phyloP scores from a whole-genome alignment of 2,113 vertebrate species.

The Coryphaenoides rupestris region DNA sequence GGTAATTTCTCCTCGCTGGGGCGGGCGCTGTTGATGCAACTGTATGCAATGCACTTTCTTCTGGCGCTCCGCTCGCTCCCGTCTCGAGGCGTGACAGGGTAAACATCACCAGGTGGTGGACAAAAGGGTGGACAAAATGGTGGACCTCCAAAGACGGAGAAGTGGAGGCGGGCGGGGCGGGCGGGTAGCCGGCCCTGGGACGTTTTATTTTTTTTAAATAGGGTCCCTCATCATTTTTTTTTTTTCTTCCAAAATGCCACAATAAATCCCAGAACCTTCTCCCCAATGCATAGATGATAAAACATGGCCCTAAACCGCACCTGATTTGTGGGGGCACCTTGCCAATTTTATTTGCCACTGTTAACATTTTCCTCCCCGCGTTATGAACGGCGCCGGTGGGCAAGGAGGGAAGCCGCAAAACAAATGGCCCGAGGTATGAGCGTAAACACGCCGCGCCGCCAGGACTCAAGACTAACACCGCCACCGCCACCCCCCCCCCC shows the following conservation, averaged over 20 bases:
- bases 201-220: conserved; percentile 35
- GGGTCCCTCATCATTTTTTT: conserved; percentile 73
- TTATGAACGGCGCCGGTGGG: conserved; percentile 78
- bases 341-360: conserved; percentile 81
- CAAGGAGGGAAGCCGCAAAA: conserved; percentile 72
- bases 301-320: conserved; percentile 77
- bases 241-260: conserved; percentile 80
- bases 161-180: conserved; percentile 31
- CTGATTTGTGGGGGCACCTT: conserved; percentile 83
- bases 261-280: conserved; percentile 73
- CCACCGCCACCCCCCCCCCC: conserved; percentile 32
- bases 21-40: conserved; percentile 65
- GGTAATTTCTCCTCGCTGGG: conserved; percentile 60
- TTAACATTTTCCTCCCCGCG: conserved; percentile 82
- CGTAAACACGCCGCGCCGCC: conserved; percentile 66
- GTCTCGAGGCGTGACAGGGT: too few species aligned
- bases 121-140: too few species aligned
- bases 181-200: not conserved
- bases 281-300: conserved; percentile 73
- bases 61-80: not conserved
- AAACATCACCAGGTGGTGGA: too few species aligned
- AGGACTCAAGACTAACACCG: conserved; percentile 55
- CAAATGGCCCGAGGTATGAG: conserved; percentile 74
- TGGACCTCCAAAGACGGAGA: too few species aligned
- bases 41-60: conserved; percentile 49